These are phyloP conservation scores for Sebastes glaucus DNA, from an alignment of 2,797 vertebrate species.

Conservation along the genomic window DNA sequence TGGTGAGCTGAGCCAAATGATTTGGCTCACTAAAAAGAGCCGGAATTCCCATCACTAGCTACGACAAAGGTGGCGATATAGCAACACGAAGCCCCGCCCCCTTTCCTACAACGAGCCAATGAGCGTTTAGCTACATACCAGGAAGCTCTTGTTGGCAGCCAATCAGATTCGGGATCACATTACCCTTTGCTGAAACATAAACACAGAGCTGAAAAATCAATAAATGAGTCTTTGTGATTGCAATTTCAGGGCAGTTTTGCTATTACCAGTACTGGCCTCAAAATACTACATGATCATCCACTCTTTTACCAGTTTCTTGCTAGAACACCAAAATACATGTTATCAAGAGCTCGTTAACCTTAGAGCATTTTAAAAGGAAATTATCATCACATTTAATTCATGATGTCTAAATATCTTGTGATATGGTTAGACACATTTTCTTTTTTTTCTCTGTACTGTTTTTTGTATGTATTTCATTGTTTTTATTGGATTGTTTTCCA, in stretches of 20 bases:
- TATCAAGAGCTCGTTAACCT: too few relatives aligned
- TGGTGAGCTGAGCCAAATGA: too few relatives aligned
- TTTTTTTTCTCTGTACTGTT: too few relatives aligned
- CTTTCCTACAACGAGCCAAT: conserved; percentile 42
- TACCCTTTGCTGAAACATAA: conserved; percentile 62
- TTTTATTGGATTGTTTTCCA: too few relatives aligned
- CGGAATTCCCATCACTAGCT: not conserved
- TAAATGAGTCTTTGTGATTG: conserved; percentile 7
- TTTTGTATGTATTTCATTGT: too few relatives aligned
- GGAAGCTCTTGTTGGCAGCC: conserved; percentile 34
- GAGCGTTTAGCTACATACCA: not conserved
- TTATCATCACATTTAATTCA: too few relatives aligned
- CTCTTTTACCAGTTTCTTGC: not conserved
- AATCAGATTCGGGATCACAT: conserved; percentile 59
- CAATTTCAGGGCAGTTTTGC: not conserved
- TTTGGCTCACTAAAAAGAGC: too few relatives aligned
- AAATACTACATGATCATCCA: not conserved
- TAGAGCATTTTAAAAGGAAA: too few relatives aligned
- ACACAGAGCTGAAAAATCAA: conserved; percentile 41
- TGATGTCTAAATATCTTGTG: too few relatives aligned
- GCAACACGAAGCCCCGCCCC: conserved; percentile 63
- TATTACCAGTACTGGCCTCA: not conserved
- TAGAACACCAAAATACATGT: too few relatives aligned
- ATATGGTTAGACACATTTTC: too few relatives aligned
- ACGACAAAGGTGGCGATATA: conserved; percentile 69